phyloP scores from a whole-genome alignment of 92 coral and sea anemone species.

The Hydrozoanthus gracilis region DNA sequence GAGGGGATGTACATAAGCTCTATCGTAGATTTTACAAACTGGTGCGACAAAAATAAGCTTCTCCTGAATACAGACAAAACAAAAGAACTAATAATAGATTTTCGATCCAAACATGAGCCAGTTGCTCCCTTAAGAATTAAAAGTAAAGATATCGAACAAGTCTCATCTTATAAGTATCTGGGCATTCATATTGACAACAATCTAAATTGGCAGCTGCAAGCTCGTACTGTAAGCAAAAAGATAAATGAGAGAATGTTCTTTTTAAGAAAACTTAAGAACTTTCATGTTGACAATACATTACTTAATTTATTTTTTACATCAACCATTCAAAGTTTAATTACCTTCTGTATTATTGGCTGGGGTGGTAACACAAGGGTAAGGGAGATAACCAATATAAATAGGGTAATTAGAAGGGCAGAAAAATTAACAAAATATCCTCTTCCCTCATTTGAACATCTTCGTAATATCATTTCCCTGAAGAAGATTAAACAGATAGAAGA shows the following conservation, averaged over 20 bases:
- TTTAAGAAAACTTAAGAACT: background rate
- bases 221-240: background rate
- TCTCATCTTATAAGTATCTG: constrained; percentile 3
- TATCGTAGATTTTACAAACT: constrained; percentile 18
- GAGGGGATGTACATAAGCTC: constrained; percentile 14
- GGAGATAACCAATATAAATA: background rate
- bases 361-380: background rate
- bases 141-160: constrained; percentile 19
- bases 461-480: background rate
- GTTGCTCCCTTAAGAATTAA: constrained; percentile 11
- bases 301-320: background rate
- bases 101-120: constrained; percentile 19
- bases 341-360: background rate
- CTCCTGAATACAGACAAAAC: constrained; percentile 21
- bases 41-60: constrained; percentile 20
- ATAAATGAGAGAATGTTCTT: background rate
- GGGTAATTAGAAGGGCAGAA: background rate
- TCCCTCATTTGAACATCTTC: background rate
- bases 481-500: constrained; percentile 1
- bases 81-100: constrained; percentile 16
- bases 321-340: background rate
- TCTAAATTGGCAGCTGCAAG: background rate
- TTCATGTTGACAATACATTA: background rate
- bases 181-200: background rate
- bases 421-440: background rate